Evolutionary conservation across 2,113 vertebrate genomes (phyloP).

Genomic region (Piprites chloris): DNA sequence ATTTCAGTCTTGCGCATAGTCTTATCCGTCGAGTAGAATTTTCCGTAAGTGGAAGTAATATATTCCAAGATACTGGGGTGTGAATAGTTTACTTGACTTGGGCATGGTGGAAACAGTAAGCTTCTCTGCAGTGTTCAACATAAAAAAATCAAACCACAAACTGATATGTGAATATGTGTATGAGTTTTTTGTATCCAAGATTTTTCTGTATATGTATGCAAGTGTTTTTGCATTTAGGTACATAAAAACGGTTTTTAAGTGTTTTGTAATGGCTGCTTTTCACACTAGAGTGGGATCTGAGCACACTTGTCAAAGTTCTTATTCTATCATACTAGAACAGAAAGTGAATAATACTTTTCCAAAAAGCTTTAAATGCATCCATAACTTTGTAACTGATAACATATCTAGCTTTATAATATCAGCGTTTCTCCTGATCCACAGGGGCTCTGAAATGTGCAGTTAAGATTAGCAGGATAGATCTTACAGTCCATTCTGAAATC

Average conservation of each 20-base stretch:
- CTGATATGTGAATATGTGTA: neutral
- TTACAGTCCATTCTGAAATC: neutral
- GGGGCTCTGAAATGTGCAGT: neutral
- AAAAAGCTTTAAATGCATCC: neutral
- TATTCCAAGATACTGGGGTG: neutral
- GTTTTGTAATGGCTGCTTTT: neutral
- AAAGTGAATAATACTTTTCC: neutral
- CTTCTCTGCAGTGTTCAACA: neutral
- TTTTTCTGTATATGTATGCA: neutral
- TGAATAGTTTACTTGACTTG: neutral
- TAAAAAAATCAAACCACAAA: neutral
- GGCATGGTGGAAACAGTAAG: neutral
- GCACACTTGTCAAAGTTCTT: neutral
- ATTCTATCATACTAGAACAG: neutral
- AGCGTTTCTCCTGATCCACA: neutral
- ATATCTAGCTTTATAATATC: neutral
- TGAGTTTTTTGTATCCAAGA: neutral
- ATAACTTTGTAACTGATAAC: neutral
- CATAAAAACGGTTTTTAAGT: neutral
- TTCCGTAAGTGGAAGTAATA: neutral
- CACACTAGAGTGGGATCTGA: neutral
- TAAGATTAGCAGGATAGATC: neutral
- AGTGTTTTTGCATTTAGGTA: neutral
- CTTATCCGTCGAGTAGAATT: neutral
- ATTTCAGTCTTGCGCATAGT: neutral